phyloP scores from a whole-genome alignment of 1,140 invertebrate species.

The Camponotus floridanus region DNA sequence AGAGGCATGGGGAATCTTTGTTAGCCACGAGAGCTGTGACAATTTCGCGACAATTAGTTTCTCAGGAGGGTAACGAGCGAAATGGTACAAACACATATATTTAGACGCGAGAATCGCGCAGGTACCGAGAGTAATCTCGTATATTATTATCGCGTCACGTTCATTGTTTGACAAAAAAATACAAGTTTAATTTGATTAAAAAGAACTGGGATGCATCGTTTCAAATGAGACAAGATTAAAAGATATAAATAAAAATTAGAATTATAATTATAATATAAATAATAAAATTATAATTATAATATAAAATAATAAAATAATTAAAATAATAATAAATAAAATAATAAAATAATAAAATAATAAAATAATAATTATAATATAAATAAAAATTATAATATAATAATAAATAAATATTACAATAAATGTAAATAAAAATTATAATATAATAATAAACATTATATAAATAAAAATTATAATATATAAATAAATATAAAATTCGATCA shows the following conservation, averaged over 20 bases:
- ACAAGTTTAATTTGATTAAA: too few relatives aligned
- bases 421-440: too few relatives aligned
- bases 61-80: background rate
- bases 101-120: conserved; percentile 21
- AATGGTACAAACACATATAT: conserved; percentile 12
- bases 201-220: background rate
- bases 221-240: background rate
- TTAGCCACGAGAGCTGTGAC: conserved; percentile 46
- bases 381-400: too few relatives aligned
- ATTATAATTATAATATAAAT: background rate
- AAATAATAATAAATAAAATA: too few relatives aligned
- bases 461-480: background rate
- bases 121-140: conserved; percentile 39
- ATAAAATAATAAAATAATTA: too few relatives aligned
- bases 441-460: background rate
- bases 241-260: background rate
- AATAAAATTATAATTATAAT: background rate
- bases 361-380: too few relatives aligned
- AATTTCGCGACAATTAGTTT: conserved; percentile 45
- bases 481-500: background rate
- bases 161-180: background rate
- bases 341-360: too few relatives aligned
- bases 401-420: too few relatives aligned
- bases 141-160: background rate
- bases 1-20: conserved; percentile 57